Evolutionary conservation across 2,797 vertebrate genomes (phyloP).

Genomic region (Poecilia velifera): DNA sequence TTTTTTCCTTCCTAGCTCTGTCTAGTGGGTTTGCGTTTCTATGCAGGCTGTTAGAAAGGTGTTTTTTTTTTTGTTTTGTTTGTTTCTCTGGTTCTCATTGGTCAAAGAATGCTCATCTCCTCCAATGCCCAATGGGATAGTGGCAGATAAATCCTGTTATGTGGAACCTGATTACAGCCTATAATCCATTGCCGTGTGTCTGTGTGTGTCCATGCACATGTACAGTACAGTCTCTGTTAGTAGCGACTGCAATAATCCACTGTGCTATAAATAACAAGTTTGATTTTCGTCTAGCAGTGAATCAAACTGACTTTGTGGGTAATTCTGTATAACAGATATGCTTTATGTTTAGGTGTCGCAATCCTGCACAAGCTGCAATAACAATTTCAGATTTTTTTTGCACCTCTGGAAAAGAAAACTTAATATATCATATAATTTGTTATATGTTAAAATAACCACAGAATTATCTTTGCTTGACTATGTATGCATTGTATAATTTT

Average conservation of each 20-base stretch:
- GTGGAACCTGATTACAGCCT: conserved; percentile 79
- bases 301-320: conserved; percentile 53
- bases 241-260: conserved; percentile 68
- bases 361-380: background rate
- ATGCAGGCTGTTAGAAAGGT: background rate
- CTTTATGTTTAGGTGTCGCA: background rate
- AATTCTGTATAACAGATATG: background rate
- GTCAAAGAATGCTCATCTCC: conserved; percentile 44
- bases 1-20: background rate
- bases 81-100: conserved; percentile 42
- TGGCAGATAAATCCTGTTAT: conserved; percentile 78
- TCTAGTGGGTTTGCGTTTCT: conserved; percentile 13
- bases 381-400: background rate
- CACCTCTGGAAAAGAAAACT: background rate
- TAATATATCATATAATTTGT: background rate
- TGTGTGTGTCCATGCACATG: conserved; percentile 36
- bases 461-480: background rate
- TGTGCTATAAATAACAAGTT: conserved; percentile 78
- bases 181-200: conserved; percentile 70
- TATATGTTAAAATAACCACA: background rate
- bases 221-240: conserved; percentile 33
- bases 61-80: background rate
- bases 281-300: conserved; percentile 45
- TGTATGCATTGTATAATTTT: background rate
- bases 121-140: conserved; percentile 63